phyloP scores from a whole-genome alignment of 2,113 vertebrate genomes.

The Synchiropus splendidus region DNA sequence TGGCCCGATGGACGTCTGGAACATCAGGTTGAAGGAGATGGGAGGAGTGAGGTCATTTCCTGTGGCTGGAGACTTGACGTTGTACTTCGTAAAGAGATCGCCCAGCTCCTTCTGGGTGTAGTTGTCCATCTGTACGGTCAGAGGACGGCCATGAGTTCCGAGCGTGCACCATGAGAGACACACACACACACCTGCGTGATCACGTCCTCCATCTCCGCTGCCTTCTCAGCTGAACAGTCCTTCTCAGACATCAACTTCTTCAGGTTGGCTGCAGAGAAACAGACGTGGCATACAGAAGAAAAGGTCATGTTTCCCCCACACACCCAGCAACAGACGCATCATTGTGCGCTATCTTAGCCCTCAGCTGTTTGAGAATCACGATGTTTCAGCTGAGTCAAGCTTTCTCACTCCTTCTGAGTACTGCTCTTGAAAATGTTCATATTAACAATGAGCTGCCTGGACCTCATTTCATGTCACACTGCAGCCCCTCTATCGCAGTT shows the following conservation, averaged over 20 bases:
- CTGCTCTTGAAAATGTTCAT: too few relatives aligned
- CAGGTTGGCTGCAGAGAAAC: constrained; percentile 71
- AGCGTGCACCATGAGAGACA: neutral
- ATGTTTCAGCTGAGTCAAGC: too few relatives aligned
- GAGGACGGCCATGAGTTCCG: neutral
- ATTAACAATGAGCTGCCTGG: too few relatives aligned
- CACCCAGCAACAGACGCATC: too few relatives aligned
- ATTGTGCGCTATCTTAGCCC: too few relatives aligned
- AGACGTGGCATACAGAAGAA: neutral
- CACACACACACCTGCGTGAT: constrained; percentile 71
- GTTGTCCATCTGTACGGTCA: constrained; percentile 76
- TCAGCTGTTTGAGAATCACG: too few relatives aligned
- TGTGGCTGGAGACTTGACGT: constrained; percentile 81
- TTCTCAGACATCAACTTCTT: constrained; percentile 90
- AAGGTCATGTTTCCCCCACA: too few relatives aligned
- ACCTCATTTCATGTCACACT: too few relatives aligned
- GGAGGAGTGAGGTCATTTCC: constrained; percentile 83
- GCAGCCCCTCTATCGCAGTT: too few relatives aligned
- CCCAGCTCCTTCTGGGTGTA: constrained; percentile 79
- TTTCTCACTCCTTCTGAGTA: too few relatives aligned
- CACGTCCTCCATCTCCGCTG: constrained; percentile 81
- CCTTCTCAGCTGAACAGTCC: constrained; percentile 80
- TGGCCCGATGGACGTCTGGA: constrained; percentile 89
- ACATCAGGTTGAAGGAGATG: constrained; percentile 88
- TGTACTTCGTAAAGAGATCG: constrained; percentile 85